Base-by-base conservation (phyloP, 2,797 vertebrate genomes). In the Heliangelus exortis region DNA sequence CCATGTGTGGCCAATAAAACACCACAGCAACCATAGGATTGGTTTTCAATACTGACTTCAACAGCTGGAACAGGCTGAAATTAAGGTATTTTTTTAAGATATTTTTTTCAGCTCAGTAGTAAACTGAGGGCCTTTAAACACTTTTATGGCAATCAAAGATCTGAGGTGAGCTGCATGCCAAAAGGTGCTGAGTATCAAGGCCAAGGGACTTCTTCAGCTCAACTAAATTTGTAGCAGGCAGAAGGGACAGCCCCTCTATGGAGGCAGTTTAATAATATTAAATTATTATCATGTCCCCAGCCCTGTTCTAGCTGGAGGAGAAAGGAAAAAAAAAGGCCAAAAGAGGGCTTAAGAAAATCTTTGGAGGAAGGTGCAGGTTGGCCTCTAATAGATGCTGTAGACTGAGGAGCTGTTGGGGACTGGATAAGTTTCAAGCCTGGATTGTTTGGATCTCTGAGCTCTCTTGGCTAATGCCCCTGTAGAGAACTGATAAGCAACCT, bases 401-500 rank as follows among this genome's bases (percentile, higher is more conserved):
- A 41, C n/a, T 29, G 12, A 29, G 53, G 48, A 87, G 25, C 17
- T 20, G 4, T 21, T 47, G 48, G 29, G 45, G 53, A 63, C 33
- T 67, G 53, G 68, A 28, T 83, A 18, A 11, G 47, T 69, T 90
- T 90, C 88, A 57, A 76, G 16, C 5, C 21, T 47, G 54, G n/a
- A 34, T 26, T 90, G 7, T 58, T 84, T n/a, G 43, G 31, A 59
- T 14, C 16, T 19, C 23, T 34, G 36, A 75, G 43, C 28, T 55
- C 14, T 47, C 28, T 59, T 73, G 31, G 7, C 45, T 76, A 14
- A 76, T 11, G 13, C 41, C 55, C 11, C 39, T 45, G 26, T n/a
- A 33, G 19, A 65, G 29, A 81, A 34, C n/a, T 88, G 85, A 82
- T 84, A 92, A 43, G 74, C 51, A 90, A 84, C 39, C 12, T n/a